Conservation (phyloP, 2,113 vertebrate species). For the Apeltes quadracus region DNA sequence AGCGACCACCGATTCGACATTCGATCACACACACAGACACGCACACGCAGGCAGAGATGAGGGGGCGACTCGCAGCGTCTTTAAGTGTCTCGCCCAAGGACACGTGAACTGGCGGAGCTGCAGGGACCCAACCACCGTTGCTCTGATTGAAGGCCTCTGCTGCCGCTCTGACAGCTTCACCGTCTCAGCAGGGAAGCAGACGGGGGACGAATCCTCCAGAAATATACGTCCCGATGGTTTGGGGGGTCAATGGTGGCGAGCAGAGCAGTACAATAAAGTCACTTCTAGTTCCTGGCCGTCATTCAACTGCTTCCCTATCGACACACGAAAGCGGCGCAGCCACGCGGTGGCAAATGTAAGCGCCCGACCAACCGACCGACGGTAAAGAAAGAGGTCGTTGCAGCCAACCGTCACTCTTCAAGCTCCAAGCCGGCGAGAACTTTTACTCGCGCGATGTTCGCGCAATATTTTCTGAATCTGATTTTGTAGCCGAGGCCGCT, state of each 20-base stretch:
- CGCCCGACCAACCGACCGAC: neutral
- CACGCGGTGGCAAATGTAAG: too few relatives aligned
- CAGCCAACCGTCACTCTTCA: neutral
- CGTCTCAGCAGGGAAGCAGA: too few relatives aligned
- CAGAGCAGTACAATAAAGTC: neutral
- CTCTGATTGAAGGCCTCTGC: too few relatives aligned
- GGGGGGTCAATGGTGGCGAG: neutral
- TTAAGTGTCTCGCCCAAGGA: too few relatives aligned
- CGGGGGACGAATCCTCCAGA: too few relatives aligned
- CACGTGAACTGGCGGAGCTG: too few relatives aligned
- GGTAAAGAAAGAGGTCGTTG: neutral
- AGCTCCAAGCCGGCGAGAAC: neutral
- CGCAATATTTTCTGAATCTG: slow-evolving; percentile 27
- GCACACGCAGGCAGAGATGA: too few relatives aligned
- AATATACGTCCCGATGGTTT: too few relatives aligned
- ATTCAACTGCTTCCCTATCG: slow-evolving; percentile 1
- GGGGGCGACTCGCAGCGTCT: too few relatives aligned
- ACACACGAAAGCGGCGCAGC: neutral
- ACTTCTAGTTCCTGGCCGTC: neutral
- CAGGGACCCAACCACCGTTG: too few relatives aligned
- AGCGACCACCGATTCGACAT: too few relatives aligned
- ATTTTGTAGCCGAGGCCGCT: slow-evolving; percentile 36
- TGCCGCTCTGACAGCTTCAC: neutral
- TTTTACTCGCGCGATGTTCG: slow-evolving; percentile 5
- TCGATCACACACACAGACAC: too few relatives aligned